Evolutionary conservation across 2,888 invertebrate species (phyloP).

Genomic region (Sarcophaga carnaria): DNA sequence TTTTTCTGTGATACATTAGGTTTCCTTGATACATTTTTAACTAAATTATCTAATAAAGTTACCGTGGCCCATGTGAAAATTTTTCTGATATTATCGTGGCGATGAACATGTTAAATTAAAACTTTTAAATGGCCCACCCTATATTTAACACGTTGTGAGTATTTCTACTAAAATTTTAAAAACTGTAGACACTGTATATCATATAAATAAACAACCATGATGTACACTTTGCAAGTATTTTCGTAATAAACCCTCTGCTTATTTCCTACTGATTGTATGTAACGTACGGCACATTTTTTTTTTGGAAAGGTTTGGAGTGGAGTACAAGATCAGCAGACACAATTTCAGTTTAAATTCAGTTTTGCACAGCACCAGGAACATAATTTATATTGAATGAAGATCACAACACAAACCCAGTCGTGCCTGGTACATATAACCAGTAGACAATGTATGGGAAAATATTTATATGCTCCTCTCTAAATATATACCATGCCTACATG

Average conservation of each 20-base stretch:
- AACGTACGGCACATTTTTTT: slow-evolving; percentile 29
- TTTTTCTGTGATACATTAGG: no score
- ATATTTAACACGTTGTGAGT: no score
- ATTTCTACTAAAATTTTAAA: no score
- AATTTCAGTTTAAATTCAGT: background rate
- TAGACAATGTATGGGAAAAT: slow-evolving; percentile 65
- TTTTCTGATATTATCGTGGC: no score
- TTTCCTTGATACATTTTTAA: no score
- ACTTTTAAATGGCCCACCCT: no score
- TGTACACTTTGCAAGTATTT: slow-evolving; percentile 40
- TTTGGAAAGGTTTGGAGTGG: slow-evolving; percentile 9
- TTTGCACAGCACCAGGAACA: slow-evolving; percentile 10
- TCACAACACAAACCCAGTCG: slow-evolving; percentile 55
- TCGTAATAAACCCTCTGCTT: background rate
- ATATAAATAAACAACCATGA: slow-evolving; percentile 3
- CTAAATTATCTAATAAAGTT: no score
- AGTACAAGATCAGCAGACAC: slow-evolving; percentile 28
- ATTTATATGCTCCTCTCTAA: no score
- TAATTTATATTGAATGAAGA: slow-evolving; percentile 37
- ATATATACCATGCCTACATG: background rate
- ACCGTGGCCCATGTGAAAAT: no score
- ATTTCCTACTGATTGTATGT: no score
- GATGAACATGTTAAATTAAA: no score
- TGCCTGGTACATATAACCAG: slow-evolving; percentile 36
- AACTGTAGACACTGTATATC: no score